A percentile compares a stretch with the other conserved stretches of the same genome.
These are phyloP conservation scores for Iselma pallidipennis DNA, from an alignment of 2,888 invertebrate species.

Conservation along the genomic window DNA sequence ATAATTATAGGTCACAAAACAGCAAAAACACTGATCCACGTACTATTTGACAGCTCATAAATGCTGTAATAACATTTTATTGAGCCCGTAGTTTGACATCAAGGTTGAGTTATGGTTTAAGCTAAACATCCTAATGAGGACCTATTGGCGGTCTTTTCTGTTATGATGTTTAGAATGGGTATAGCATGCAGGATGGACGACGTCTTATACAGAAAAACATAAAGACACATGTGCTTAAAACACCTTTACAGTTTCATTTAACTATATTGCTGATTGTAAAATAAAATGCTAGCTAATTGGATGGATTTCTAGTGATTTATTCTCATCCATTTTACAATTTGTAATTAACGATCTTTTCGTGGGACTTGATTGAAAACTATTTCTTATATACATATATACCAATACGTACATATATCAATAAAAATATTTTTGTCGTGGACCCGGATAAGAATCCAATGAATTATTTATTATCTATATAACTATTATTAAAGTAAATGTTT, in stretches of 20 bases:
- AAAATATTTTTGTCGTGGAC: neutral
- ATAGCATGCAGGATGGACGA: conserved; percentile 27
- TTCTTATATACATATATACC: no score
- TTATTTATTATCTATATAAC: conserved; percentile 23
- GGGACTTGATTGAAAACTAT: neutral
- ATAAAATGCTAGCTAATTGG: conserved; percentile 23
- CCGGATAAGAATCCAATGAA: neutral
- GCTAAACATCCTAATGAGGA: conserved; percentile 49
- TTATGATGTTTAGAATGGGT: conserved; percentile 35
- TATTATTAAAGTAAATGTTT: conserved; percentile 18
- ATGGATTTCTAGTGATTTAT: conserved; percentile 24
- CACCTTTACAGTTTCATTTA: conserved; percentile 33
- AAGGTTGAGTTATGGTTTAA: conserved; percentile 46
- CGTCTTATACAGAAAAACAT: conserved; percentile 21
- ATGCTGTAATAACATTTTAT: conserved; percentile 47
- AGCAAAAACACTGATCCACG: conserved; percentile 29
- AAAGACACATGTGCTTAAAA: conserved; percentile 30
- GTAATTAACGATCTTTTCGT: conserved; percentile 11
- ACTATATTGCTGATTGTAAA: conserved; percentile 27
- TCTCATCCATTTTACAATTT: conserved; percentile 20
- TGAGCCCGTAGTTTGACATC: conserved; percentile 46
- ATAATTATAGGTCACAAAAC: conserved; percentile 46
- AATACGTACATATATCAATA: neutral
- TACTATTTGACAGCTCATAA: conserved; percentile 46
- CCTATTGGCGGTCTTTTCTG: conserved; percentile 43